These are phyloP conservation scores for Apocheima hispidaria DNA, from an alignment of 2,888 invertebrate genomes.

Conservation along the genomic window DNA sequence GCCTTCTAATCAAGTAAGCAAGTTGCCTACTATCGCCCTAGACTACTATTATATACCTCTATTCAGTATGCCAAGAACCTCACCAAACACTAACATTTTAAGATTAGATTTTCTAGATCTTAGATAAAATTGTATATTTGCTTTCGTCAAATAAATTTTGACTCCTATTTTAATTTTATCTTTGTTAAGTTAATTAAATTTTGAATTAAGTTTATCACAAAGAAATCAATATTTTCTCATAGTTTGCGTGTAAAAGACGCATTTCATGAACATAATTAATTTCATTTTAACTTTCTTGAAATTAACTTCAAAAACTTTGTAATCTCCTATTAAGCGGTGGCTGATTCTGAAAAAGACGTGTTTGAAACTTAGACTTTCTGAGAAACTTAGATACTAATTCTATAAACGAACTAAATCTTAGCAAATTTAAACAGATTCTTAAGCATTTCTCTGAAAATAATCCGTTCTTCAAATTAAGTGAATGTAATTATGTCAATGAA, in stretches of 20 bases:
- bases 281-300: conserved; percentile 15
- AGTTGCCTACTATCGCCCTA: too few species aligned
- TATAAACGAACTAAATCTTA: too few species aligned
- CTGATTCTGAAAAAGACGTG: conserved; percentile 15
- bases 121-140: background rate
- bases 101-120: background rate
- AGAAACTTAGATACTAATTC: background rate
- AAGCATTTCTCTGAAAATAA: too few species aligned
- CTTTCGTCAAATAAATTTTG: conserved; percentile 7
- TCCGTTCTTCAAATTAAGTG: too few species aligned
- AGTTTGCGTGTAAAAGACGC: conserved; percentile 9
- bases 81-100: too few species aligned
- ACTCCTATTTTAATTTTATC: background rate
- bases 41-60: too few species aligned
- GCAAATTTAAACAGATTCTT: too few species aligned
- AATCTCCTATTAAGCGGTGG: background rate
- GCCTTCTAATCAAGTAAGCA: too few species aligned
- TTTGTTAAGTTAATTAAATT: background rate
- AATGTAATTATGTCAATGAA: too few species aligned
- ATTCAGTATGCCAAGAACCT: too few species aligned
- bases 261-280: conserved; percentile 20
- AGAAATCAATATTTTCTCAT: conserved; percentile 10
- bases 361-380: background rate
- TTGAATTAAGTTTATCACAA: conserved; percentile 3
- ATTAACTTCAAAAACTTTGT: conserved; percentile 9